Percentiles rank a stretch among this genome's conserved stretches.
Evolutionary conservation across 1,140 invertebrate species (phyloP).

Genomic region (Drosophila ohnishii): DNA sequence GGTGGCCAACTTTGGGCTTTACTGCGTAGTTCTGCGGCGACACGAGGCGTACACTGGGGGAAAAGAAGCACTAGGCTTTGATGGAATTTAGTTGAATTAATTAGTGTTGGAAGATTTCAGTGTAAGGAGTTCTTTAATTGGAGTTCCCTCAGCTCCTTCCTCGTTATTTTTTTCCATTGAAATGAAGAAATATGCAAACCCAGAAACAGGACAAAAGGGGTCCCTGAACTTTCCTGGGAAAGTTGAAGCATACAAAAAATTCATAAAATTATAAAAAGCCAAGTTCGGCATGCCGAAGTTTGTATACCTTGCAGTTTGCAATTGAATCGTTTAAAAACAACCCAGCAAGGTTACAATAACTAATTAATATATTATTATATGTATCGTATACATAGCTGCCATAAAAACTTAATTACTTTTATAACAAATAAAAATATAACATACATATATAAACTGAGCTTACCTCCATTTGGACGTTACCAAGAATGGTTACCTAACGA

Average conservation of each 20-base stretch:
- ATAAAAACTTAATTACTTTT: too few relatives aligned
- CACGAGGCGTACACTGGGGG: slow-evolving; percentile 8
- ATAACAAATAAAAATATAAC: too few relatives aligned
- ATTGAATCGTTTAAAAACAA: too few relatives aligned
- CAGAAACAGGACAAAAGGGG: neutral
- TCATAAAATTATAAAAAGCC: too few relatives aligned
- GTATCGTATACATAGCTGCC: too few relatives aligned
- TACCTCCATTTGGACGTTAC: too few relatives aligned
- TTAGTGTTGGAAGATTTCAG: neutral
- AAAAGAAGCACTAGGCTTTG: neutral
- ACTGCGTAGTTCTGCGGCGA: slow-evolving; percentile 30
- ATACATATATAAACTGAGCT: too few relatives aligned
- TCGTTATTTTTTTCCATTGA: slow-evolving; percentile 6
- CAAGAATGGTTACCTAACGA: too few relatives aligned
- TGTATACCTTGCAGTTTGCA: too few relatives aligned
- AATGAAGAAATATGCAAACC: slow-evolving; percentile 48
- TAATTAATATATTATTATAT: too few relatives aligned
- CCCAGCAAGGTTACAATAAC: too few relatives aligned
- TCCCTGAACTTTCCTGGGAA: neutral
- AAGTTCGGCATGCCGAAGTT: too few relatives aligned
- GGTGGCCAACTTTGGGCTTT: slow-evolving; percentile 30
- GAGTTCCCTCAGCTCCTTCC: neutral
- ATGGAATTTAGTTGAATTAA: neutral
- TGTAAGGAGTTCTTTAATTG: neutral
- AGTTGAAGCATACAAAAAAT: neutral